Percentiles rank a stretch among this genome's conserved stretches.
phyloP scores from a whole-genome alignment of 2,113 vertebrate species.

The Cynoglossus semilaevis region DNA sequence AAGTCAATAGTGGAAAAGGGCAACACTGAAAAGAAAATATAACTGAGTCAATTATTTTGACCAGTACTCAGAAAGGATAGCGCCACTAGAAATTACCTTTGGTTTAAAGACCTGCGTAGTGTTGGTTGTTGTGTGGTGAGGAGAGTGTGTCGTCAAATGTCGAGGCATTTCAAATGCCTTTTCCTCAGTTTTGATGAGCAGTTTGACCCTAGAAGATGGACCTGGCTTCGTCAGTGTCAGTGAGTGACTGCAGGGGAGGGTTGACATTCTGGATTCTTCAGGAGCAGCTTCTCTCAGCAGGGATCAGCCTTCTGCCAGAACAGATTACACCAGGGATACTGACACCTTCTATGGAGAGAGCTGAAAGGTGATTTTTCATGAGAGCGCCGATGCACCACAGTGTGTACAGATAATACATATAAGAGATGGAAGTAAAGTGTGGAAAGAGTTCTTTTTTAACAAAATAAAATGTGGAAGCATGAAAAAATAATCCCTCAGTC shows the following conservation, averaged over 20 bases:
- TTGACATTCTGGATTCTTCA: conserved; percentile 58
- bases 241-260: conserved; percentile 36
- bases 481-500: too few relatives aligned
- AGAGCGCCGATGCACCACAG: conserved; percentile 7
- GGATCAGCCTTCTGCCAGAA: conserved; percentile 60
- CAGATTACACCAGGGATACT: conserved; percentile 50
- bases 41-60: conserved; percentile 27
- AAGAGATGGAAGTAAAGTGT: neutral
- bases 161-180: conserved; percentile 28
- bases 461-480: too few relatives aligned
- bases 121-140: conserved; percentile 1
- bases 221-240: conserved; percentile 41
- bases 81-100: conserved; percentile 22
- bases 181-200: conserved; percentile 59
- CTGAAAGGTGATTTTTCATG: conserved; percentile 32
- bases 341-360: conserved; percentile 40
- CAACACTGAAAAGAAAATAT: conserved; percentile 46
- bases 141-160: conserved; percentile 9
- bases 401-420: conserved; percentile 16
- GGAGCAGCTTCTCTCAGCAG: conserved; percentile 51
- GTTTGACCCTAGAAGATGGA: conserved; percentile 60
- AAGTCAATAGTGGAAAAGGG: conserved; percentile 49
- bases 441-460: too few relatives aligned
- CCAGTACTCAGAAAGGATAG: conserved; percentile 41
- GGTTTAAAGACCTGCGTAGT: conserved; percentile 12